Conservation (phyloP, 2,113 vertebrate genomes). For the Brachypodius melanocephalos region DNA sequence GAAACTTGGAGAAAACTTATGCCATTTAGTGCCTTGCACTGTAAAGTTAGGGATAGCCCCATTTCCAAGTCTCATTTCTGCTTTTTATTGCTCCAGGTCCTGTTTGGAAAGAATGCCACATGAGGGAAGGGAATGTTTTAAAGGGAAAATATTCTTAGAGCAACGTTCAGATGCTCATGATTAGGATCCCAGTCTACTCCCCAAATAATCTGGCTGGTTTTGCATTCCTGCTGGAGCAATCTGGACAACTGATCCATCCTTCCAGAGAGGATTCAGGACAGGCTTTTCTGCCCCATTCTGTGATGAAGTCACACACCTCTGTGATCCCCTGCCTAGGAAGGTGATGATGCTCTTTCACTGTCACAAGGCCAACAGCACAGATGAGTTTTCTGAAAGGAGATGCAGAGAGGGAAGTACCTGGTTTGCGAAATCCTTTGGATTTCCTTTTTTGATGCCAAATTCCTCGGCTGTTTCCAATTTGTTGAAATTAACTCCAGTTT, state of each 20-base stretch:
- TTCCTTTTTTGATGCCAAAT: not conserved
- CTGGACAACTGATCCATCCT: not conserved
- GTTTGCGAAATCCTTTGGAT: not conserved
- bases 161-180: not conserved
- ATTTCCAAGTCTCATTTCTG: not conserved
- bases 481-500: not conserved
- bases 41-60: not conserved
- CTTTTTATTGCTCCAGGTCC: not conserved
- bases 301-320: constrained; percentile 32
- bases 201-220: not conserved
- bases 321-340: constrained; percentile 2
- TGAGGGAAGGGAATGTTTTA: not conserved
- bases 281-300: not conserved
- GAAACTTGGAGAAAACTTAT: not conserved
- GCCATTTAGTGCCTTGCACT: not conserved
- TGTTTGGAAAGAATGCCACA: not conserved
- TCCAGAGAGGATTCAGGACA: not conserved
- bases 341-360: constrained; percentile 30
- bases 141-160: not conserved
- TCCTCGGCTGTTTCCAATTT: not conserved
- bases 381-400: not conserved
- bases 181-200: not conserved
- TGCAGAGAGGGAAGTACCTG: not conserved
- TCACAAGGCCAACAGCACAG: constrained; percentile 12
- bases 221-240: not conserved